Evolutionary conservation across 2,113 vertebrate genomes (phyloP).

Genomic region (Halcyon malimbica): DNA sequence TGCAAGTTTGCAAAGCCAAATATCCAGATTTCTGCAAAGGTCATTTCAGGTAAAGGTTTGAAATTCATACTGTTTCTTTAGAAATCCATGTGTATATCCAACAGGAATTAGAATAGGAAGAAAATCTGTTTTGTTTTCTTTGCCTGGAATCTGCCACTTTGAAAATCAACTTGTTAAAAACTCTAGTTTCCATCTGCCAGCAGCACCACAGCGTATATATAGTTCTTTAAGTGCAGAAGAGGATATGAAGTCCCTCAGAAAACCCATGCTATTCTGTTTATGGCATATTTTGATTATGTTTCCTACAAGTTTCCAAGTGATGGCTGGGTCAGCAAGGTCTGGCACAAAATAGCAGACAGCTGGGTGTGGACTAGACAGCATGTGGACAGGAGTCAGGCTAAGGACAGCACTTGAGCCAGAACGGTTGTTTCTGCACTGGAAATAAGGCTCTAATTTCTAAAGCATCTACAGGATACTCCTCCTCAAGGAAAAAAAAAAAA

Average conservation of each 20-base stretch:
- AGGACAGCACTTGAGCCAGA: neutral
- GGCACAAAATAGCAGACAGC: neutral
- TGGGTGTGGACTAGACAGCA: conserved; percentile 31
- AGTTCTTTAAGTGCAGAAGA: neutral
- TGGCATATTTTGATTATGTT: conserved; percentile 3
- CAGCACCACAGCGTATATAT: neutral
- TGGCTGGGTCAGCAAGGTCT: neutral
- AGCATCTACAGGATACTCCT: conserved; percentile 5
- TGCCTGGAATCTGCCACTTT: conserved; percentile 18
- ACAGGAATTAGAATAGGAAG: neutral
- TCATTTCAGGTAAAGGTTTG: neutral
- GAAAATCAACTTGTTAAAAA: neutral
- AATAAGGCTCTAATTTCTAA: conserved; percentile 20
- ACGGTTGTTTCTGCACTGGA: neutral
- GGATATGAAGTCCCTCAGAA: neutral
- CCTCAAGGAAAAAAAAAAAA: neutral
- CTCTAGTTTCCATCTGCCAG: neutral
- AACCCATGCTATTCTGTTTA: neutral
- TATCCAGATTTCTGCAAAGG: neutral
- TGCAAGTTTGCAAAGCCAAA: neutral
- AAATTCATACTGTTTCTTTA: neutral
- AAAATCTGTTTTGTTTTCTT: conserved; percentile 3
- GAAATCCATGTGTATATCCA: neutral
- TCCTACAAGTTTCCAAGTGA: conserved; percentile 11
- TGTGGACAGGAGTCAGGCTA: neutral